Evolutionary conservation across 2,888 invertebrate genomes (phyloP).

Genomic region (Iselma pallidipennis): DNA sequence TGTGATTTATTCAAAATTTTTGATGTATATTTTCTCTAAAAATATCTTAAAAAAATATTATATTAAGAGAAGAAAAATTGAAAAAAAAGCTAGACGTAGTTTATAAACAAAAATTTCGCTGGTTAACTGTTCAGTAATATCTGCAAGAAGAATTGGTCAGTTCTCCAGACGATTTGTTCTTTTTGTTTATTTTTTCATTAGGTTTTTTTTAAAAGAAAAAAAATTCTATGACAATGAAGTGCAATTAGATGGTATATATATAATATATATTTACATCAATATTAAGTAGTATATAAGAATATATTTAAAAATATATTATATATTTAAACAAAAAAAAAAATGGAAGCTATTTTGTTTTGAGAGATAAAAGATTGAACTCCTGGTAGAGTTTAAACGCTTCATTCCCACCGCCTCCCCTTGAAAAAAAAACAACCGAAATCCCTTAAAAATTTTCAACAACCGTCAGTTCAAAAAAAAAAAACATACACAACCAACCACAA

Average conservation of each 20-base stretch:
- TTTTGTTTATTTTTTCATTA: constrained; percentile 19
- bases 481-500: constrained; percentile 56
- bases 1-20: constrained; percentile 65
- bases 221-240: constrained; percentile 61
- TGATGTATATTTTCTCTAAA: constrained; percentile 65
- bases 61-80: constrained; percentile 33
- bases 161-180: constrained; percentile 43
- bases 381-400: constrained; percentile 57
- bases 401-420: constrained; percentile 41
- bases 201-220: constrained; percentile 14
- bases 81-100: background rate
- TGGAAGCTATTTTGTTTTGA: constrained; percentile 65
- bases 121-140: constrained; percentile 3
- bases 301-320: constrained; percentile 58
- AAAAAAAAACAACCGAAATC: background rate
- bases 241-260: constrained; percentile 66
- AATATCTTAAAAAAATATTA: constrained; percentile 57
- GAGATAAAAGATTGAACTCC: constrained; percentile 68
- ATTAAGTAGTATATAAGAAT: constrained; percentile 58
- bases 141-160: no score
- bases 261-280: constrained; percentile 63
- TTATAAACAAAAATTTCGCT: background rate
- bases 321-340: constrained; percentile 52
- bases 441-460: constrained; percentile 50
- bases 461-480: constrained; percentile 45